phyloP scores from a whole-genome alignment of 2,888 invertebrate genomes.

The Dolichomitus sp. region DNA sequence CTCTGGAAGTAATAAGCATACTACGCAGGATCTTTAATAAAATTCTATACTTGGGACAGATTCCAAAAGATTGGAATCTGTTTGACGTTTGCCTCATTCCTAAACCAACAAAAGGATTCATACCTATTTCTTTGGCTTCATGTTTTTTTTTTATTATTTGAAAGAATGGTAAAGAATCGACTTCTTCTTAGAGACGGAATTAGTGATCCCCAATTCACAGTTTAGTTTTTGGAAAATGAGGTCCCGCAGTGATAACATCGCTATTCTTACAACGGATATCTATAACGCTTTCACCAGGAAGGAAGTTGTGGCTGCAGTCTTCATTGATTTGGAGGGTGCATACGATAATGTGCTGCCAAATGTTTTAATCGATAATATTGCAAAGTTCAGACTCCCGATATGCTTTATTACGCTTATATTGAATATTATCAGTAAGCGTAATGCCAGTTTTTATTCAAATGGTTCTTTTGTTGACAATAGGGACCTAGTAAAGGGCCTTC shows the following conservation, averaged over 20 bases:
- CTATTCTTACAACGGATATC: constrained; percentile 31
- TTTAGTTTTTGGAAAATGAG: constrained; percentile 39
- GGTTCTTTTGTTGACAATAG: constrained; percentile 5
- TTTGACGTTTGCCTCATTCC: background rate
- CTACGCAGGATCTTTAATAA: background rate
- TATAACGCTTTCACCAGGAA: constrained; percentile 32
- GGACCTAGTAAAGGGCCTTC: background rate
- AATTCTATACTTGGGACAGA: constrained; percentile 1
- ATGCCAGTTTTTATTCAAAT: constrained; percentile 22
- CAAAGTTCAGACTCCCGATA: constrained; percentile 17
- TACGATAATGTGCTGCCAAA: constrained; percentile 50
- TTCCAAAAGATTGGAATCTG: background rate
- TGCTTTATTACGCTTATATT: constrained; percentile 19
- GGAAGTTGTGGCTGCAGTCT: constrained; percentile 11
- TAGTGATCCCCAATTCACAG: constrained; percentile 11
- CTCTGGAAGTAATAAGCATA: background rate
- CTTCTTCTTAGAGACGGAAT: background rate
- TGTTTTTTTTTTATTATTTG: background rate
- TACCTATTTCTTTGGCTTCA: background rate
- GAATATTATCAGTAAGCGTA: background rate
- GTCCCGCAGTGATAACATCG: constrained; percentile 34
- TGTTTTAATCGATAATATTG: background rate
- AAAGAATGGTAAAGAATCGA: background rate
- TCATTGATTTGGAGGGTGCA: constrained; percentile 57
- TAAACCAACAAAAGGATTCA: background rate